Evolutionary conservation across 2,113 vertebrate genomes (phyloP).

Genomic region (Seriola dumerili): DNA sequence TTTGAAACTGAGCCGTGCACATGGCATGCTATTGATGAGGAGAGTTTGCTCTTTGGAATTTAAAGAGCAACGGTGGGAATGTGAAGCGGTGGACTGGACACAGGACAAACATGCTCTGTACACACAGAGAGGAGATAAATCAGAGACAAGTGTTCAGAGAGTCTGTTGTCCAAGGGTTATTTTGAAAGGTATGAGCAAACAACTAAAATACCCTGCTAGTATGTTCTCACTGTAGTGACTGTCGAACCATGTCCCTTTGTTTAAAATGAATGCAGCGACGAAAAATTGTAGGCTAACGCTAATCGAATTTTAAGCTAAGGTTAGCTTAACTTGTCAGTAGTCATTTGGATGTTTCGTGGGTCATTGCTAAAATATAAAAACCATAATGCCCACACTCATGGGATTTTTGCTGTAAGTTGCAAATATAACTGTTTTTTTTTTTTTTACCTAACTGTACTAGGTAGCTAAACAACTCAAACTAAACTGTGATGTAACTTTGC

Average conservation of each 20-base stretch:
- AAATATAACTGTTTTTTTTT: background rate
- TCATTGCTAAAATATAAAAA: background rate
- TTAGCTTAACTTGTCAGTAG: background rate
- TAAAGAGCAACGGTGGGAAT: conserved; percentile 38
- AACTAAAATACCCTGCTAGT: background rate
- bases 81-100: conserved; percentile 11
- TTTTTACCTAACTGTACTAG: background rate
- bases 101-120: conserved; percentile 41
- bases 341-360: too few relatives aligned
- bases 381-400: background rate
- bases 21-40: background rate
- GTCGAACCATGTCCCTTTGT: background rate
- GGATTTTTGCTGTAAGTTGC: background rate
- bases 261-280: background rate
- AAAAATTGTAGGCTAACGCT: background rate
- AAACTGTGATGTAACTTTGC: background rate
- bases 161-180: conserved; percentile 20
- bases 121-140: conserved; percentile 38
- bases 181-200: conserved; percentile 43
- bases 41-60: conserved; percentile 39
- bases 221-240: too few relatives aligned
- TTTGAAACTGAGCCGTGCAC: conserved; percentile 1
- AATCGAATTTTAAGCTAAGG: background rate
- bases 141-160: conserved; percentile 42
- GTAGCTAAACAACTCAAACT: background rate